Conservation (phyloP, 35 echinoderm and acorn worm genomes). For the Antedon bifida region DNA sequence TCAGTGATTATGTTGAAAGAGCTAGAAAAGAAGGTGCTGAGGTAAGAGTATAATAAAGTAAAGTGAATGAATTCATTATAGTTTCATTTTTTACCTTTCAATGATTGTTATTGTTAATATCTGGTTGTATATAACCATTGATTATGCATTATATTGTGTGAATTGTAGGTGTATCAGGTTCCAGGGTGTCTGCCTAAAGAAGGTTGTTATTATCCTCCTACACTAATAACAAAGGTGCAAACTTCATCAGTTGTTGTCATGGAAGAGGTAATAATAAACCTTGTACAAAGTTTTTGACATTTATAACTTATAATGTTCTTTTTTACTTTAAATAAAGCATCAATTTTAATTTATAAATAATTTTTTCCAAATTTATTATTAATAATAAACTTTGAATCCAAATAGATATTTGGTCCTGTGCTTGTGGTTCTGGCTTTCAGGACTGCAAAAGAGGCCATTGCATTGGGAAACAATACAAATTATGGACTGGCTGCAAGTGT, state of each 20-base stretch:
- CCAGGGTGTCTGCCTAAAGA: constrained; percentile 58
- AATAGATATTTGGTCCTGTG: constrained; percentile 99
- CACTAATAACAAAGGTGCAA: constrained; percentile 82
- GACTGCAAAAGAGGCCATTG: constrained; percentile 91
- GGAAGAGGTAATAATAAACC: constrained; percentile 93
- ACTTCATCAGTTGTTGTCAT: constrained; percentile 93
- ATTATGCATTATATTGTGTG: no score
- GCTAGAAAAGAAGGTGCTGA: constrained; percentile 82
- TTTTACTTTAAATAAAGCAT: no score
- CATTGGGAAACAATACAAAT: constrained; percentile 86
- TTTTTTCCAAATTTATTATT: no score
- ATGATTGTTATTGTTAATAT: no score
- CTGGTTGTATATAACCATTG: no score
- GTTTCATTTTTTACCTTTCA: no score
- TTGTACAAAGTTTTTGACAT: no score
- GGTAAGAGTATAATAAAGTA: constrained; percentile 18
- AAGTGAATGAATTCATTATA: neutral
- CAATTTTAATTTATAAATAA: no score
- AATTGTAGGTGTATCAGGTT: constrained; percentile 74
- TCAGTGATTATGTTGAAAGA: constrained; percentile 75
- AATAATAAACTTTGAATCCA: no score
- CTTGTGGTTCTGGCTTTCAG: constrained; percentile 81
- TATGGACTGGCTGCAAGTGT: constrained; percentile 91
- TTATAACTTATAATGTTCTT: no score
- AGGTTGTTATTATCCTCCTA: constrained; percentile 89